Conservation (phyloP, 2,888 invertebrate species). For the Idaea straminata region DNA sequence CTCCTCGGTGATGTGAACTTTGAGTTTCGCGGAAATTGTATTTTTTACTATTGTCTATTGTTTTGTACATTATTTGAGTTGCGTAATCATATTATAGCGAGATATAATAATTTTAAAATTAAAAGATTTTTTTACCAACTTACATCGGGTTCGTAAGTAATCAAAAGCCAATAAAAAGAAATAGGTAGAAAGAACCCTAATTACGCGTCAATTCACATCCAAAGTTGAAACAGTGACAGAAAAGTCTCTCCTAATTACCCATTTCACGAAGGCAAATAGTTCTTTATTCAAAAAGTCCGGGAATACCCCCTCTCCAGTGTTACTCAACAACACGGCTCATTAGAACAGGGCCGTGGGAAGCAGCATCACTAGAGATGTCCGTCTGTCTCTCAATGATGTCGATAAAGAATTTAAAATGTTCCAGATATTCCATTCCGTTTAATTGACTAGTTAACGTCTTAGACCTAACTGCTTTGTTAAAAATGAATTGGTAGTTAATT, state of each 20-base stretch:
- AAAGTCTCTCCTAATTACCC: slow-evolving; percentile 49
- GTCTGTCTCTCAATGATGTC: slow-evolving; percentile 8
- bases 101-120: background rate
- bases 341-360: slow-evolving; percentile 75
- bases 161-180: background rate
- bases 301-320: slow-evolving; percentile 42
- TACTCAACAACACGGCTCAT: slow-evolving; percentile 75
- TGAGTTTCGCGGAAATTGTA: slow-evolving; percentile 2
- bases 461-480: background rate
- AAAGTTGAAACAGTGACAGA: slow-evolving; percentile 28
- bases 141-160: background rate
- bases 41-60: background rate
- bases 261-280: slow-evolving; percentile 50
- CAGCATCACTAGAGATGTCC: slow-evolving; percentile 50
- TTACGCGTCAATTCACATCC: background rate
- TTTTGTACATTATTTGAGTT: background rate
- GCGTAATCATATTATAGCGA: background rate
- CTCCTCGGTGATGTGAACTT: slow-evolving; percentile 12
- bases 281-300: slow-evolving; percentile 51
- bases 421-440: background rate
- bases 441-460: background rate
- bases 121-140: background rate
- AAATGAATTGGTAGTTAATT: background rate
- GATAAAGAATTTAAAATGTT: slow-evolving; percentile 1
- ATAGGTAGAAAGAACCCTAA: background rate